Base-by-base conservation (phyloP, 2,797 vertebrate genomes). In the Eidolon dupreanum region DNA sequence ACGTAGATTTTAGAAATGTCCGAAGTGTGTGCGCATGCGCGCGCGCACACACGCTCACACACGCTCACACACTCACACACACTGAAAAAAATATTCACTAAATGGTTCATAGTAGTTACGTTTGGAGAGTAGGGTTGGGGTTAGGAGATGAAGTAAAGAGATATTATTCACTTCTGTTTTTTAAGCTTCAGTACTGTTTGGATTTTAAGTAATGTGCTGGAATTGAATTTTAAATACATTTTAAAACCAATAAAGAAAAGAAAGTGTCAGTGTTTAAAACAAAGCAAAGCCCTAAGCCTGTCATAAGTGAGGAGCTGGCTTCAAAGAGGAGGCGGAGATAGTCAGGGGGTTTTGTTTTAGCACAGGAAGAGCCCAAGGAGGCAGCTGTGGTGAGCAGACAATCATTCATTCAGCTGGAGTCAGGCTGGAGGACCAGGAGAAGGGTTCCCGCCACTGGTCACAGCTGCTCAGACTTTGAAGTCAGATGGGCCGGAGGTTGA, bases 181-280 rank as follows among this genome's bases (percentile, higher is more conserved):
- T 68, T 73, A 86, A 84, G 17, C 26, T 92, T 66, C 33, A 49
- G 28, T 65, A 28, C 70, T 49, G 15, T 65, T 73, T 92, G 46
- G 53, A 79, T 81, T 88, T 95, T 70, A 87, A 88, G 84, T 55
- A 85, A 36, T 36, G 51, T 51, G 66, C 28, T 77, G 53, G 31
- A 68, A 33, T 75, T 53, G 6, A 66, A 74, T 71, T 93, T 86
- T 41, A 33, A 63, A 43, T 63, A 65, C 8, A 11, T 28, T 36
- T 84, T 70, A 90, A 57, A 84, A 70, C 19, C n/a, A 89, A 55
- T 8, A 31, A 43, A 36, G 65, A 73, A 59, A 96, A 95, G 36
- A 2, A 95, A n/a, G 19, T 55, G 57, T 4, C 61, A n/a, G 92
- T 7, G 33, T 85, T 95, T 75, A 51, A 79, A 96, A 83, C 43